These are phyloP conservation scores for Ligdia adustata DNA, from an alignment of 2,888 invertebrate species.

Conservation along the genomic window DNA sequence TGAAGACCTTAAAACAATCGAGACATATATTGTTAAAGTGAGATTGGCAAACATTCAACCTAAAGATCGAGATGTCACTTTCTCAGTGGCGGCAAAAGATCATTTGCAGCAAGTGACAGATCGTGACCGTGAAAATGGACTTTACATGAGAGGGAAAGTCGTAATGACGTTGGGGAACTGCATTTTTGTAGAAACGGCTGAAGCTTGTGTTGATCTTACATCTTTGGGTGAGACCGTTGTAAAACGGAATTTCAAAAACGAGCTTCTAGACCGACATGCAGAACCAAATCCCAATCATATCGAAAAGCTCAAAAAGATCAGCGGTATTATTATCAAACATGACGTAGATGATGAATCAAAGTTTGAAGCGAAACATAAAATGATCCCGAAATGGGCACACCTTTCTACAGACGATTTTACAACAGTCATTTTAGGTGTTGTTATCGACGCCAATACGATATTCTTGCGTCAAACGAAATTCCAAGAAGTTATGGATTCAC, in stretches of 20 bases:
- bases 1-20: conserved; percentile 71
- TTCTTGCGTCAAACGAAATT: conserved; percentile 79
- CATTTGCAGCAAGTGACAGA: conserved; percentile 56
- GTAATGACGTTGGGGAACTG: conserved; percentile 84
- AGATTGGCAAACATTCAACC: conserved; percentile 66
- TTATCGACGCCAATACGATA: conserved; percentile 71
- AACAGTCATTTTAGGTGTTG: conserved; percentile 70
- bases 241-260: conserved; percentile 79
- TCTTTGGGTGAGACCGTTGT: conserved; percentile 77
- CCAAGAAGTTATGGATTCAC: conserved; percentile 57
- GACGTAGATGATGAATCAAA: conserved; percentile 36
- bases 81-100: conserved; percentile 59
- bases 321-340: conserved; percentile 45
- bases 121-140: conserved; percentile 47
- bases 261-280: conserved; percentile 73
- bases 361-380: conserved; percentile 29
- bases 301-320: conserved; percentile 70
- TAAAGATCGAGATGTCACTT: conserved; percentile 68
- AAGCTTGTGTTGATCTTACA: conserved; percentile 80
- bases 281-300: conserved; percentile 76
- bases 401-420: conserved; percentile 65
- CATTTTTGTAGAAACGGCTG: conserved; percentile 86
- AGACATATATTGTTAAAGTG: conserved; percentile 68
- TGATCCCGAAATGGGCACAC: conserved; percentile 71
- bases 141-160: conserved; percentile 76